Evolutionary conservation across 2,113 vertebrate species (phyloP), one percentile per base, ranked within the genome.

Genomic region (Fregata magnificens): DNA sequence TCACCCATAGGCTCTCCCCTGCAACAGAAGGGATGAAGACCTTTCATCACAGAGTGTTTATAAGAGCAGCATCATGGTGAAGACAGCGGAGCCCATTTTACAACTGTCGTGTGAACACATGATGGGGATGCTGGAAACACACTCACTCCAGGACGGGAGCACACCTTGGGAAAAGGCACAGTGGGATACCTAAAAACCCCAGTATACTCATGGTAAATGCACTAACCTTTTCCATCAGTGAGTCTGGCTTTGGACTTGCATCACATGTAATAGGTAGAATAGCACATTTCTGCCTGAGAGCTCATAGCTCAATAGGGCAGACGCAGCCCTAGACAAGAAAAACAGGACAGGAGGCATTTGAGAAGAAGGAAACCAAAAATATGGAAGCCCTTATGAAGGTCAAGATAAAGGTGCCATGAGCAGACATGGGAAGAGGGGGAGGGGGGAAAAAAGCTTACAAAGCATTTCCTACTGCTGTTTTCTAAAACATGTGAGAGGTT

Each of bases 351-450:
- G 17, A 78, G 20, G 40, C 61, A 89, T 93, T 62, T 91, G 66
- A 58, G 58, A 89, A 52, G 32, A 13, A 38, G 72, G 81, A 76
- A 70, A 82, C 62, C 65, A 61, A 94, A 93, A 87, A 87, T 82
- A 45, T 44, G 55, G 77, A 45, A 96, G 67, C 26, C 38, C 47
- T 78, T 45, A n/a, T 25, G 52, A 82, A 61, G 86, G 72, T 74
- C 77, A 66, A 38, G 40, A 65, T 78, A 28, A 95, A 95, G 78
- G 38, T 34, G 87, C 69, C 40, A n/a, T 26, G 25, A 85, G 12
- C 31, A 93, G 91, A 82, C 19, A 28, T 5, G 34, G 93, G 69
- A 90, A 72, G 22, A 55, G 8, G 6, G 5, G 10, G 5, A 78
- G 25, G 50, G 52, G 7, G 59, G 40, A 44, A 36, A 69, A 50